A percentile compares a stretch with the other conserved stretches of the same genome.
phyloP scores from a whole-genome alignment of 2,888 invertebrate species.

The Eucera pruinosa region DNA sequence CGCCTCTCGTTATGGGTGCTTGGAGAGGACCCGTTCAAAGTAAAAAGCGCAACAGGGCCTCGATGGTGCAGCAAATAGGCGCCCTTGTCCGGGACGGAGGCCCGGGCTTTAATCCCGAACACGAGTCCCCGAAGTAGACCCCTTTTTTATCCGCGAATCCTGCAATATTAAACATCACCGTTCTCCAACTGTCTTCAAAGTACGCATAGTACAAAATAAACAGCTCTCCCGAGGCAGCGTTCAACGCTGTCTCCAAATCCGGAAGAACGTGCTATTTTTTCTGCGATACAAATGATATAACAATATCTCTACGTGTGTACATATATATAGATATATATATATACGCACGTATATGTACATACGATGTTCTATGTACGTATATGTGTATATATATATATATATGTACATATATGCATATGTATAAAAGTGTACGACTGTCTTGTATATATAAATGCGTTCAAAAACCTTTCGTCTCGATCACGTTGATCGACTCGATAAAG shows the following conservation, averaged over 20 bases:
- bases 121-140: constrained; percentile 23
- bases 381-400: no score
- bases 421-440: no score
- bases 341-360: no score
- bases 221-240: constrained; percentile 6
- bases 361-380: no score
- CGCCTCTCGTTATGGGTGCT: constrained; percentile 34
- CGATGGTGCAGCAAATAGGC: constrained; percentile 23
- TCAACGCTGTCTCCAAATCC: constrained; percentile 19
- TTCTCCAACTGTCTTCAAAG: constrained; percentile 33
- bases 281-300: constrained; percentile 25
- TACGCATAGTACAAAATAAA: constrained; percentile 47
- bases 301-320: no score
- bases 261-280: constrained; percentile 13
- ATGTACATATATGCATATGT: no score
- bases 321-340: no score
- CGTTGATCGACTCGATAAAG: background rate
- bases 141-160: constrained; percentile 24
- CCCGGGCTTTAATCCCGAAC: constrained; percentile 27
- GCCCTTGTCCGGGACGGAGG: constrained; percentile 36
- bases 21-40: constrained; percentile 48
- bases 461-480: constrained; percentile 20
- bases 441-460: constrained; percentile 12
- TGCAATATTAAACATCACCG: constrained; percentile 44
- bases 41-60: constrained; percentile 49